Evolutionary conservation across 1,140 invertebrate genomes (phyloP).

Genomic region (Drosophila carrolli): DNA sequence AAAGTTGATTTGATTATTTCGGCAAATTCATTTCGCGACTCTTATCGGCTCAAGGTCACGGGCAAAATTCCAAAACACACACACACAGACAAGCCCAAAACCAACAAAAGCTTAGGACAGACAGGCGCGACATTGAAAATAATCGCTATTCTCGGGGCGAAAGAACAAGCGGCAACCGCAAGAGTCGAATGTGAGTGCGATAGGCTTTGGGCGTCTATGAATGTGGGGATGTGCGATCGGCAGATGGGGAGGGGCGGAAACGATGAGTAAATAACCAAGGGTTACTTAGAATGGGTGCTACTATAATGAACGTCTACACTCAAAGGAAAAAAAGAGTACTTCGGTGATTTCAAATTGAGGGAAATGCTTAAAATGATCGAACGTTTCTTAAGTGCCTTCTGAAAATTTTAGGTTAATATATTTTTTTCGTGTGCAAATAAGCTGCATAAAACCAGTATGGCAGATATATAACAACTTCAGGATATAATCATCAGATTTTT

Average conservation of each 20-base stretch:
- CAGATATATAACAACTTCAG: no score
- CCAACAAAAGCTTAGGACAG: constrained; percentile 16
- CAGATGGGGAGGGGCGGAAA: not conserved
- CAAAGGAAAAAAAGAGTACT: no score
- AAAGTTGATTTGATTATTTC: constrained; percentile 74
- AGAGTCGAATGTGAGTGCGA: constrained; percentile 16
- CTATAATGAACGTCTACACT: not conserved
- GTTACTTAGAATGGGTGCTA: constrained; percentile 8
- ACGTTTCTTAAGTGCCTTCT: no score
- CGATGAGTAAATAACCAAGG: constrained; percentile 9
- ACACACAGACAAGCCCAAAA: constrained; percentile 24
- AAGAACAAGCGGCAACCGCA: constrained; percentile 18
- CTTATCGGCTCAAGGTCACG: constrained; percentile 81
- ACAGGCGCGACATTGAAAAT: constrained; percentile 76
- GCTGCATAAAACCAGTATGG: no score
- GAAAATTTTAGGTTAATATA: no score
- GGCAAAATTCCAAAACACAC: constrained; percentile 73
- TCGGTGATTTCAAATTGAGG: no score
- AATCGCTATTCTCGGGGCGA: constrained; percentile 49
- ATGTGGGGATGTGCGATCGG: constrained; percentile 9
- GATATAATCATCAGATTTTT: no score
- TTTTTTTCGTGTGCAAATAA: no score
- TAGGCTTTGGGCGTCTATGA: constrained; percentile 31
- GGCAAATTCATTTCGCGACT: constrained; percentile 80
- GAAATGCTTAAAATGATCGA: no score